Evolutionary conservation across 2,888 invertebrate genomes (phyloP), one percentile per base, ranked within the genome.

Genomic region (Galerucella pusilla): DNA sequence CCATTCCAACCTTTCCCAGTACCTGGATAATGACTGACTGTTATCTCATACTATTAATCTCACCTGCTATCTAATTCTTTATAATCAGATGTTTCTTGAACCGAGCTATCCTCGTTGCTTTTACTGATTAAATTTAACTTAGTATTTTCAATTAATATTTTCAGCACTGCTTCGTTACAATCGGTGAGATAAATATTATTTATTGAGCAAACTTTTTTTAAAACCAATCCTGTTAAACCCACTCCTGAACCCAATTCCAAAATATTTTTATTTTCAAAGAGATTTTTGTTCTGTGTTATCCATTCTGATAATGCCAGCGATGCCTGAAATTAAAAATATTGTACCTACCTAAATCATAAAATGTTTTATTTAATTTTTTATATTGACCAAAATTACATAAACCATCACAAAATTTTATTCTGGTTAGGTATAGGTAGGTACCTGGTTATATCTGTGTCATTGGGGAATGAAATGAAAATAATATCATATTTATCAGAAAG

Each of bases 201-300:
- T 1, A 91, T 90, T 45, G 86, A 77, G 82, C 93, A 93, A 66
- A 87, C 84, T 72, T 90, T 90, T 45, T 90, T 88, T 54, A 93
- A 86, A 4, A 91, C 88, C 54, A 95, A 88, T 20, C 95, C 94
- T 54, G 93, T 90, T 70, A 95, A 89, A 0, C 96, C 96, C 20
- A 93, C 90, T 42, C 96, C 96, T 12, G 94, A 92, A 65, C 96
- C 96, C 5, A 96, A 87, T 88, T 96, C 96, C 6, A 95, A 81
- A 5, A 95, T 83, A 63, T 85, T 88, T 86, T 92, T 93, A 11
- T 88, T 85, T 7, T 81, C 70, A 61, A 94, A 88, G 35, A 87
- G 64, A 10, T 88, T 80, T 81, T 87, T 86, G 83, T 94, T 91
- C 72, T 87, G 85, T 11, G 93, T 79, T 59, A 92, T 90, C 92